Conservation (phyloP, 2,797 vertebrate species). For the Anniella stebbinsi region DNA sequence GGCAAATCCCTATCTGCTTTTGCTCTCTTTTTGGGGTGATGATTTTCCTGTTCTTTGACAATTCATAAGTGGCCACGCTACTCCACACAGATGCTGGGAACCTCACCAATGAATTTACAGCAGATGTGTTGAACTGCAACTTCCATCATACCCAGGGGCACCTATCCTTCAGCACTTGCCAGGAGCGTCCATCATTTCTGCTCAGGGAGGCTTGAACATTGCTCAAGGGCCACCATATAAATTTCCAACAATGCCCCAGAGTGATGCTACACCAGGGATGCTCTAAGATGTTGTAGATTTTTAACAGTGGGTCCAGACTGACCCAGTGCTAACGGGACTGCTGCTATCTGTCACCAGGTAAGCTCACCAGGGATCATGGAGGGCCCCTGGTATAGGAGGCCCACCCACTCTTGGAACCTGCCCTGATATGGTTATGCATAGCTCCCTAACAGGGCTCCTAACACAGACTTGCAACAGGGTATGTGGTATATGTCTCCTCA, state of each 20-base stretch:
- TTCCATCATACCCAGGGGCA: too few species aligned
- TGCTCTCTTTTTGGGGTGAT: too few species aligned
- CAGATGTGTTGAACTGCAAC: too few species aligned
- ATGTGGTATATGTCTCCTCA: neutral
- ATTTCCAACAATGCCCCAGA: neutral
- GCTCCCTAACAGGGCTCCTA: neutral
- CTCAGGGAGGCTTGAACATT: neutral
- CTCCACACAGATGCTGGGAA: neutral
- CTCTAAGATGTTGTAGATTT: neutral
- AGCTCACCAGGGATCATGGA: neutral
- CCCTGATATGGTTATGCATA: neutral
- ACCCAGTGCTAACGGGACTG: neutral
- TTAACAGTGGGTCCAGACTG: neutral
- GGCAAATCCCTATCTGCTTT: too few species aligned
- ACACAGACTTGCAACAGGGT: neutral
- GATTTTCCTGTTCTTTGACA: too few species aligned
- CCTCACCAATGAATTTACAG: neutral
- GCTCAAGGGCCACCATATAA: neutral
- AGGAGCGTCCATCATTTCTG: too few species aligned
- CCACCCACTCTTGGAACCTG: neutral
- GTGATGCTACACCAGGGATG: neutral
- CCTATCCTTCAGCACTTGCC: too few species aligned
- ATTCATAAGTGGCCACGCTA: too few species aligned
- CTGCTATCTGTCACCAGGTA: neutral
- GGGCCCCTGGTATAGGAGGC: neutral